phyloP scores from a whole-genome alignment of 2,888 invertebrate species.

The Caenorhabditis plicata region DNA sequence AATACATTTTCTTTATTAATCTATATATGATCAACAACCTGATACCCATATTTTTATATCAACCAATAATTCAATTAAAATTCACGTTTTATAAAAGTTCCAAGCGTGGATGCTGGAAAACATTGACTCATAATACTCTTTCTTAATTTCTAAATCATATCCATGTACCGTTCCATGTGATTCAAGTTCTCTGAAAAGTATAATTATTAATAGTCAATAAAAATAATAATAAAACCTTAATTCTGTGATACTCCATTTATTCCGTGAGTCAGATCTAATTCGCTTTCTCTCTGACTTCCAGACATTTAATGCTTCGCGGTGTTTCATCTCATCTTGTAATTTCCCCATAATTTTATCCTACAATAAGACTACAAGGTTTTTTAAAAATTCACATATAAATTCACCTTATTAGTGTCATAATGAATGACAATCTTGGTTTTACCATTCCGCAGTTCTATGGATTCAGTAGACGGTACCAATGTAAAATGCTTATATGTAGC shows the following conservation, averaged over 20 bases:
- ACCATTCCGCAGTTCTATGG: conserved; percentile 36
- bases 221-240: conserved; percentile 7
- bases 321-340: conserved; percentile 28
- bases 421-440: conserved; percentile 43
- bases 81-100: conserved; percentile 17
- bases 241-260: conserved; percentile 29
- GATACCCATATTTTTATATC: too few relatives aligned
- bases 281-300: conserved; percentile 38
- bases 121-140: conserved; percentile 8
- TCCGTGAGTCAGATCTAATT: conserved; percentile 15
- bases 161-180: conserved; percentile 26
- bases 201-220: not conserved
- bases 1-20: too few relatives aligned
- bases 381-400: not conserved
- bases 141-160: conserved; percentile 15
- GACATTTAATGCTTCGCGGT: conserved; percentile 18
- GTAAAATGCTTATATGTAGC: conserved; percentile 38
- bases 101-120: conserved; percentile 23
- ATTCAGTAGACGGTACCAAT: conserved; percentile 31
- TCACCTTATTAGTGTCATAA: conserved; percentile 17
- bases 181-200: conserved; percentile 21
- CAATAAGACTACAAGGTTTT: conserved; percentile 1
- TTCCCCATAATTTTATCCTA: conserved; percentile 12
- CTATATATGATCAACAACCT: too few relatives aligned
- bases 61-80: too few relatives aligned